Percentiles rank a stretch among this genome's conserved stretches.
phyloP scores from a whole-genome alignment of 2,113 vertebrate genomes.

The Greenwoodochromis staneri region DNA sequence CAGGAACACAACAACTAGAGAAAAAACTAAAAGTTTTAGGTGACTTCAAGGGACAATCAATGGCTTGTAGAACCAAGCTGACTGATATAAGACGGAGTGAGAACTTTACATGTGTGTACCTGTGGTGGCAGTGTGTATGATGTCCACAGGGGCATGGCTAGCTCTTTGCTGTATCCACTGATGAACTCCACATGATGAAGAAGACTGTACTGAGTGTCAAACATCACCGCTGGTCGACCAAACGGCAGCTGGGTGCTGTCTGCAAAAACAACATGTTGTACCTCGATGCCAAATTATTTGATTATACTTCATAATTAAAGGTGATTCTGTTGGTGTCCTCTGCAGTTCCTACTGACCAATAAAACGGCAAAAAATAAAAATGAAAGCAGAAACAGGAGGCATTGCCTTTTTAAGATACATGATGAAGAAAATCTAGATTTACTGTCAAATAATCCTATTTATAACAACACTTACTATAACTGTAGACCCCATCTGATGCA shows the following conservation, averaged over 20 bases:
- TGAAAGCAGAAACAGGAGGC: background rate
- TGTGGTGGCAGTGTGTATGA: conserved; percentile 83
- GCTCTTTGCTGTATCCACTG: conserved; percentile 87
- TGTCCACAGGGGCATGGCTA: conserved; percentile 90
- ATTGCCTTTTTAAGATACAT: background rate
- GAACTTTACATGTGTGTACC: conserved; percentile 53
- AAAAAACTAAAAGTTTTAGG: no score
- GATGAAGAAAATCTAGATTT: background rate
- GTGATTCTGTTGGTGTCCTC: background rate
- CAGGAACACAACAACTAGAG: background rate
- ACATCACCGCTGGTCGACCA: conserved; percentile 87
- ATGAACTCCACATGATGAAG: conserved; percentile 87
- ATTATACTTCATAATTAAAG: background rate
- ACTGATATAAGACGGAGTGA: background rate
- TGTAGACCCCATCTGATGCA: conserved; percentile 60
- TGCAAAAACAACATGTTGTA: conserved; percentile 20
- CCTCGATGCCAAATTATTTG: background rate
- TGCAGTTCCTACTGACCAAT: background rate
- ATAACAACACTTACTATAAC: conserved; percentile 14
- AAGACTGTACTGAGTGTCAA: conserved; percentile 81
- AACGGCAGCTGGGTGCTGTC: conserved; percentile 84
- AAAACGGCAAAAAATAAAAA: accelerated
- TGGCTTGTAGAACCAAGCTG: background rate
- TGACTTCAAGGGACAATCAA: background rate
- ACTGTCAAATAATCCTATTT: background rate